Base-by-base conservation (phyloP, 2,113 vertebrate genomes). In the Strix uralensis region DNA sequence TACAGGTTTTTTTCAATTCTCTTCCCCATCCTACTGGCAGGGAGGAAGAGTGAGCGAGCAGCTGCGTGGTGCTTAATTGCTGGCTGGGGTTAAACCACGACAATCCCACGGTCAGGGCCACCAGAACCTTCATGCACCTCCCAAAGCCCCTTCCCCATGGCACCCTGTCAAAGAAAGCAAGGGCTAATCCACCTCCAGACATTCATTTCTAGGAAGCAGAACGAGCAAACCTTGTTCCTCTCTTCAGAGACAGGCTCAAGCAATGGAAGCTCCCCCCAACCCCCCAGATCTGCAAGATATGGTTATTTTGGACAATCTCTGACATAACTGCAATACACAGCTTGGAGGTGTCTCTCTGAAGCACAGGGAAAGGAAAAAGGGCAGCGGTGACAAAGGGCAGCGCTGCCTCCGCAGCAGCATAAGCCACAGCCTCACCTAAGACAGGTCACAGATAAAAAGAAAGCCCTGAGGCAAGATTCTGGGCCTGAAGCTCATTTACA, bases 271-370 rank as follows among this genome's bases (percentile, higher is more conserved):
- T 17, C 6, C 3, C 12, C 15, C 4, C 4, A 30, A 46, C 21
- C 1, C 66, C 21, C 1, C 2, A 59, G 30, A 61, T 27, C 77
- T 55, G 40, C 38, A 63, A 67, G 92, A 42, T 1, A 5, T 0
- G 1, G 66, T 65, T 73, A 34, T 81, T 94, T 66, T 67, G 81
- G 84, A 32, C 9, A 10, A 10, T n/a, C 36, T 81, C 65, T 52
- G 71, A 40, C 34, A 10, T 29, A 81, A n/a, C n/a, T 65, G 62
- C 89, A 65, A 51, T 5, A 9, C 0, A 1, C 84, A 77, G 70
- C 62, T 77, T 32, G 46, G 73, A 72, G 15, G 0, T 26, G 44
- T 17, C 26, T 49, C 82, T 91, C 44, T 11, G 26, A 34, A 70
- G 42, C 54, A 18, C 42, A 3, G 18, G 66, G 23, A 66, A 81